Evolutionary conservation across 2,888 invertebrate species (phyloP), one percentile per base, ranked within the genome.

Genomic region (Apotomis capreana): DNA sequence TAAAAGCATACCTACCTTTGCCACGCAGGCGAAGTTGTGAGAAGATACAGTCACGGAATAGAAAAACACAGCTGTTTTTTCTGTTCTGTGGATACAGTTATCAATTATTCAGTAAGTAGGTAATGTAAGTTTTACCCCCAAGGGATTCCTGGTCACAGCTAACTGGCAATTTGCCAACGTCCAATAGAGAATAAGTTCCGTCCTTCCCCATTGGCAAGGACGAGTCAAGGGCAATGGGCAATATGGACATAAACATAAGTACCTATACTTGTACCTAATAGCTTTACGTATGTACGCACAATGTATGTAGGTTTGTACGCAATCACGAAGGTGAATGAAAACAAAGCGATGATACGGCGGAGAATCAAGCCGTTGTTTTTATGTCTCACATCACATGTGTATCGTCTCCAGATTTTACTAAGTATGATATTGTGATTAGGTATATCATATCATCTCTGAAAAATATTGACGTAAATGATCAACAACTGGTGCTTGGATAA

Each of bases 191-290:
- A 61, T 36, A 57, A 44, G 44, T 40, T 68, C 36, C 62, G 67
- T 58, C 71, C 68, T 72, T 63, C 15, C 51, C 57, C 61, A 68
- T n/a, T 62, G 63, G 58, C 72, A 72, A 72, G 72, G 72, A 59
- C 63, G 37, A 58, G 46, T 57, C 72, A 63, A 72, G 72, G 68
- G 36, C 72, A 61, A 67, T 51, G 55, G 37, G 37, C 36, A 51
- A 3, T 6, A 44, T 8, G 8, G 26, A 26, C 26, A 26, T 15
- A 15, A 15, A 15, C 15, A 15, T 26, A 26, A 26, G 26, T 26
- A 26, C 26, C 26, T 26, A 26, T 26, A 26, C 26, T 26, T 26
- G 26, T 26, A n/a, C n/a, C n/a, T 46, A 49, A 49, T 49, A 10
- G 4, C 12, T 52, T 40, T 52, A 59, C 12, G 10, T 44, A 40